A percentile compares a stretch with the other conserved stretches of the same genome.
Evolutionary conservation across 2,888 invertebrate species (phyloP).

Genomic region (Cantharis lateralis): DNA sequence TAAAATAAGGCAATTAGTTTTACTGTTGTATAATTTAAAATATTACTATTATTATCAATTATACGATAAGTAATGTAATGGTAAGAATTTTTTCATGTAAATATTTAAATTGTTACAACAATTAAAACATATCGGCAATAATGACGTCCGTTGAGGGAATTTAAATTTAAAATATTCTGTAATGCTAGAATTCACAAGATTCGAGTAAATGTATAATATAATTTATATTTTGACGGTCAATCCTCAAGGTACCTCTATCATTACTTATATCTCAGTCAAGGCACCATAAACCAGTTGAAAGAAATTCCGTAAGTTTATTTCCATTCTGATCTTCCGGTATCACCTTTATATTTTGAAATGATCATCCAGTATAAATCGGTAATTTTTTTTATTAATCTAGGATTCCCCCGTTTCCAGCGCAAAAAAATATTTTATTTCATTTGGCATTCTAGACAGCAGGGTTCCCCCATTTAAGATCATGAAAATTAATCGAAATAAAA

Average conservation of each 20-base stretch:
- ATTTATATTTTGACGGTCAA: constrained; percentile 27
- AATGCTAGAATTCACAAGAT: background rate
- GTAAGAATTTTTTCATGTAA: background rate
- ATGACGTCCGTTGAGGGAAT: background rate
- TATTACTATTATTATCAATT: background rate
- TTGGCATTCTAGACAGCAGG: too few relatives aligned
- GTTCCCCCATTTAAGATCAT: too few relatives aligned
- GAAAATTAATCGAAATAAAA: too few relatives aligned
- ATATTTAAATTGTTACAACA: background rate
- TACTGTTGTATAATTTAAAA: background rate
- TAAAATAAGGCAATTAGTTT: background rate
- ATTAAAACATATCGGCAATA: background rate
- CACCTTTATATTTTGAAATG: background rate
- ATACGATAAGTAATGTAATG: background rate
- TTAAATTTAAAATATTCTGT: background rate
- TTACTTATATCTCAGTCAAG: constrained; percentile 30
- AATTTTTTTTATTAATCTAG: too few relatives aligned
- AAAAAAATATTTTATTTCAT: too few relatives aligned
- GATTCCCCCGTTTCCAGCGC: too few relatives aligned
- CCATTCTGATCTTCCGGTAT: background rate
- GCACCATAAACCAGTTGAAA: constrained; percentile 1
- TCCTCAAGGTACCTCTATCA: constrained; percentile 23
- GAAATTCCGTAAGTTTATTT: background rate
- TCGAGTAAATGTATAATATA: background rate
- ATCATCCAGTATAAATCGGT: too few relatives aligned